These are phyloP conservation scores for Melanerpes aurifrons DNA, from an alignment of 2,113 vertebrate species.

Conservation along the genomic window DNA sequence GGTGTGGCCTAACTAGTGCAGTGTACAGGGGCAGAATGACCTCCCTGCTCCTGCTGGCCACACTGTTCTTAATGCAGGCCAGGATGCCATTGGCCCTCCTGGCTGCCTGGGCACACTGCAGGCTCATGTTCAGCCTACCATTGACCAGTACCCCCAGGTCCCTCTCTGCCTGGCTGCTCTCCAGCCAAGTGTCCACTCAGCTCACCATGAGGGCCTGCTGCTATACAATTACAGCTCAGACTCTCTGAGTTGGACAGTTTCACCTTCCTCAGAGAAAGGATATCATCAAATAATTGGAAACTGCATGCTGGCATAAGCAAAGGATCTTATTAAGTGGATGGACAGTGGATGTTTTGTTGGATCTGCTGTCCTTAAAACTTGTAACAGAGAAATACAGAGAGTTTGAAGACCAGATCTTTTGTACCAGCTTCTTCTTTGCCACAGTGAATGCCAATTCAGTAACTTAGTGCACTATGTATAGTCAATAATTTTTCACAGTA, in stretches of 20 bases:
- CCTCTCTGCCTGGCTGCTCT: too few species aligned
- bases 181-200: background rate
- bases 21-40: too few species aligned
- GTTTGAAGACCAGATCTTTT: background rate
- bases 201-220: background rate
- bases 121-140: too few species aligned
- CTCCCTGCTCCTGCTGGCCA: too few species aligned
- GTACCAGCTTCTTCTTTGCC: background rate
- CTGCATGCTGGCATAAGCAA: background rate
- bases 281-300: background rate
- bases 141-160: too few species aligned
- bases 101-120: too few species aligned
- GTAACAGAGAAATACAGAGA: background rate
- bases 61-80: too few species aligned
- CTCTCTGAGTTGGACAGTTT: background rate
- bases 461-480: background rate
- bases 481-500: constrained; percentile 28
- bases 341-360: background rate
- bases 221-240: background rate
- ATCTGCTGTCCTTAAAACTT: background rate
- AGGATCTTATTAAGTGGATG: background rate
- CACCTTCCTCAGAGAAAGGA: background rate
- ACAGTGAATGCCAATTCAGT: background rate
- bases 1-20: too few species aligned
- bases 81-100: too few species aligned